Evolutionary conservation across 2,797 vertebrate species (phyloP).

Genomic region (Sebastes melanostomus): DNA sequence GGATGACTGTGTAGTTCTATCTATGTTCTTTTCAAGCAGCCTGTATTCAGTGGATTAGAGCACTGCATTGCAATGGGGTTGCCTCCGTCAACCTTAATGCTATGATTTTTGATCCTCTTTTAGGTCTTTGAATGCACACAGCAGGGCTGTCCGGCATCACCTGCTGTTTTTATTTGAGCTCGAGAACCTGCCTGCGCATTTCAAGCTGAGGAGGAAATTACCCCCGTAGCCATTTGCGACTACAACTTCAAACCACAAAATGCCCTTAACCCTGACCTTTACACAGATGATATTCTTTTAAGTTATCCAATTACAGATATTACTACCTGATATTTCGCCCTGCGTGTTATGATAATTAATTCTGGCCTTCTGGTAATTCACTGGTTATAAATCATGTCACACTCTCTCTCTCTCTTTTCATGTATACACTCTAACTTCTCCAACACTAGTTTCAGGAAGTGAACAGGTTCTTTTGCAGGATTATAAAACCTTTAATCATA

Average conservation of each 20-base stretch:
- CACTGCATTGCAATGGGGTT: neutral
- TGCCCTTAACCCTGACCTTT: constrained; percentile 21
- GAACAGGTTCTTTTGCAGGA: neutral
- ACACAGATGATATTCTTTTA: neutral
- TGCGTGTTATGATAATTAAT: neutral
- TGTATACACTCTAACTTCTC: neutral
- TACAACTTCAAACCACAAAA: constrained; percentile 4
- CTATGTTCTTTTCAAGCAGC: neutral
- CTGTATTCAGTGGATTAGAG: neutral
- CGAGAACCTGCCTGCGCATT: neutral
- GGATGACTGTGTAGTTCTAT: neutral
- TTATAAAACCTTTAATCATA: neutral
- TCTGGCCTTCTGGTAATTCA: neutral
- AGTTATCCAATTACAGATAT: constrained; percentile 2
- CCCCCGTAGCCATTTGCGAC: neutral
- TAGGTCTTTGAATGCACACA: constrained; percentile 6
- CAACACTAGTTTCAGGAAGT: neutral
- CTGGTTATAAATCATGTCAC: neutral
- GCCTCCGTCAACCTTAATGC: constrained; percentile 3
- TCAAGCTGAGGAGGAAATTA: constrained; percentile 42
- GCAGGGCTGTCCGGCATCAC: neutral
- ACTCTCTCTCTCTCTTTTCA: neutral
- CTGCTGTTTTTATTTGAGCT: constrained; percentile 32
- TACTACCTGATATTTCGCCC: neutral
- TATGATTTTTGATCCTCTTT: constrained; percentile 11